A percentile compares a stretch with the other conserved stretches of the same genome.
phyloP scores from a whole-genome alignment of 2,888 invertebrate species.

The Andrena bicolor region DNA sequence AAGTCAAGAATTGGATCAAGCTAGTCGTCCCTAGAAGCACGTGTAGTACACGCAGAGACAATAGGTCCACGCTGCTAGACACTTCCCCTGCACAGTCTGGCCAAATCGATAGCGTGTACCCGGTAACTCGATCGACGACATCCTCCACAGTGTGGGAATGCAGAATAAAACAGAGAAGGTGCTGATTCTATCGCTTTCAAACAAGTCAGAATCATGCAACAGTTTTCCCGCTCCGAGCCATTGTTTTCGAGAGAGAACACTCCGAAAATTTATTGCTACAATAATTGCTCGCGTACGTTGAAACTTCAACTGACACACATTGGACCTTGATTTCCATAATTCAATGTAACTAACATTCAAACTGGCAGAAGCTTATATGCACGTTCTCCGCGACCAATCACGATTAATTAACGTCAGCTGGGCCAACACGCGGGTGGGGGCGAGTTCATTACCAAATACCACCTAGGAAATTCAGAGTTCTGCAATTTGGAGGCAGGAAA shows the following conservation, averaged over 20 bases:
- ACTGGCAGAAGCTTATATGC: neutral
- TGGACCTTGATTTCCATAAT: too few relatives aligned
- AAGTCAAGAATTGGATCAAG: slow-evolving; percentile 38
- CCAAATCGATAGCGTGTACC: slow-evolving; percentile 65
- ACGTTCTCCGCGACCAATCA: neutral
- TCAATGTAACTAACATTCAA: neutral
- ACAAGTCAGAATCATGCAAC: too few relatives aligned
- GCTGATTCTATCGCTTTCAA: neutral
- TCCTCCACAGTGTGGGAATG: neutral
- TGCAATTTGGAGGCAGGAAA: neutral
- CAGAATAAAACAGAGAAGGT: neutral
- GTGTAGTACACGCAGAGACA: slow-evolving; percentile 40
- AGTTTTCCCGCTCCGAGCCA: too few relatives aligned
- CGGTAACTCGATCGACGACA: slow-evolving; percentile 58
- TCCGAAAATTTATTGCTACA: too few relatives aligned
- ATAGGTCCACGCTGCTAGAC: slow-evolving; percentile 35
- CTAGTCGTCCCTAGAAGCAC: slow-evolving; percentile 37
- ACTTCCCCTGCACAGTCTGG: slow-evolving; percentile 47
- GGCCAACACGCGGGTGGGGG: neutral
- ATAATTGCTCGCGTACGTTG: too few relatives aligned
- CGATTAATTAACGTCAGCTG: slow-evolving; percentile 10
- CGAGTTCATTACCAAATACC: slow-evolving; percentile 22
- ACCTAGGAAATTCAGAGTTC: slow-evolving; percentile 10
- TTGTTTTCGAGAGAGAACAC: too few relatives aligned
- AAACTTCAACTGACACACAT: too few relatives aligned